These are phyloP conservation scores for Cynopterus sphinx DNA, from an alignment of 2,797 vertebrate species.

Conservation along the genomic window DNA sequence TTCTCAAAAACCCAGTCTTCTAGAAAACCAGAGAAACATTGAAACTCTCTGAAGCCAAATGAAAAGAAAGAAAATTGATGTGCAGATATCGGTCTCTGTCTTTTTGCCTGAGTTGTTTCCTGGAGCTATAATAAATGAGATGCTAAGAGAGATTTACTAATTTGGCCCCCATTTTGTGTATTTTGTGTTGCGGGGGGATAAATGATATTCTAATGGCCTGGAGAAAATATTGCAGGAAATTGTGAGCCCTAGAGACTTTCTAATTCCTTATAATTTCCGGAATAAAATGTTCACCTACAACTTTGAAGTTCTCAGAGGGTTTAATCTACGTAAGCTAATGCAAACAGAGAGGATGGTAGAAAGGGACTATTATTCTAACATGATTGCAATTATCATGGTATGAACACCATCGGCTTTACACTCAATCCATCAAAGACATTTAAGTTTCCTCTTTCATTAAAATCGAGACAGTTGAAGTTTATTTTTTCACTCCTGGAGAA, in stretches of 20 bases:
- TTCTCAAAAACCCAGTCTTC: constrained; percentile 1
- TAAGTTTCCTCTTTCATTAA: constrained; percentile 45
- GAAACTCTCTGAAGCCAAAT: background rate
- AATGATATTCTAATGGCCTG: background rate
- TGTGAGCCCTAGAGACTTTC: constrained; percentile 60
- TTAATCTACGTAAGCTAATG: constrained; percentile 59
- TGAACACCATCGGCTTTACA: background rate
- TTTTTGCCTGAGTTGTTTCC: constrained; percentile 9
- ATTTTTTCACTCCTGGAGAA: background rate
- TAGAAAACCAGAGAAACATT: background rate
- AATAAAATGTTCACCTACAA: constrained; percentile 53
- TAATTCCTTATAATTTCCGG: constrained; percentile 61
- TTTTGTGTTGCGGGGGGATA: constrained; percentile 25
- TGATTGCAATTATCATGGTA: background rate
- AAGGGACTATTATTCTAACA: constrained; percentile 2
- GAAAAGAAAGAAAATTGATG: constrained; percentile 18
- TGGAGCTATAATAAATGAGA: constrained; percentile 12
- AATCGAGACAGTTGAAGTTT: constrained; percentile 7
- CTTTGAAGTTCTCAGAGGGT: constrained; percentile 16
- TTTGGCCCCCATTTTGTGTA: background rate
- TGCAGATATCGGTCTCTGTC: background rate
- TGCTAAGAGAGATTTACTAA: background rate
- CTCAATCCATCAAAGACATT: constrained; percentile 1
- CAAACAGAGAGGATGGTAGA: background rate
- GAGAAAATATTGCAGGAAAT: constrained; percentile 67